Base-by-base conservation (phyloP, 2,888 invertebrate genomes). In the Rhagophthalmus giganteus region DNA sequence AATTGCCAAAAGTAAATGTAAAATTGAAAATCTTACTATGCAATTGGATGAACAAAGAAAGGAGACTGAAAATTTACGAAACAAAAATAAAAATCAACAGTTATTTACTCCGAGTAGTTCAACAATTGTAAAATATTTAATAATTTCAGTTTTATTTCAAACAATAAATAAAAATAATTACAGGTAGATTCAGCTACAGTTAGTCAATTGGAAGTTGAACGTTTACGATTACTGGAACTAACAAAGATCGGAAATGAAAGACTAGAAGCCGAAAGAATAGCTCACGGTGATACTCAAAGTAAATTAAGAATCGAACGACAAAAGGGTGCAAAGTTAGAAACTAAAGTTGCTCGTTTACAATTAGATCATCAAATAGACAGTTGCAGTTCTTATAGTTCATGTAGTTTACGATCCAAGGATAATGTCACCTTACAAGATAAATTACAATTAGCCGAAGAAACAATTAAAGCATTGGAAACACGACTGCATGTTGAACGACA, bases 361-460 rank as follows among this genome's bases (percentile, higher is more conserved):
- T 55, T 76, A 62, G 84, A 84, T 55, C 77, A 73, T 60, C 68
- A 70, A 34, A 66, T 74, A 1, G 69, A 78, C 63, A 2, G 75
- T 74, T 2, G 74, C 67, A 61, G 51, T 11, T 42, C 39, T 39
- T 33, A 55, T 37, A 61, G 51, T 11, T 42, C 39, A 37, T 33
- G 54, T 37, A 16, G 53, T 14, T 14, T 20, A 28, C 44, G 12
- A 24, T 38, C 48, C 54, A 42, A 20, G 8, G 35, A 45, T 8
- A 24, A 16, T 2, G 30, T 33, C 2, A 32, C 7, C 5, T 46
- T 63, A 9, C 61, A 59, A 55, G 65, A 70, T 53, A 76, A 79
- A 63, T 67, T 86, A 41, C 83, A 84, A 65, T 69, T 87, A 42
- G 78, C 85, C 0, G 81, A 85, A 62, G 86, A 87, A 69, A 83